These are phyloP conservation scores for Asobara japonica DNA, from an alignment of 1,140 invertebrate genomes.

Conservation along the genomic window DNA sequence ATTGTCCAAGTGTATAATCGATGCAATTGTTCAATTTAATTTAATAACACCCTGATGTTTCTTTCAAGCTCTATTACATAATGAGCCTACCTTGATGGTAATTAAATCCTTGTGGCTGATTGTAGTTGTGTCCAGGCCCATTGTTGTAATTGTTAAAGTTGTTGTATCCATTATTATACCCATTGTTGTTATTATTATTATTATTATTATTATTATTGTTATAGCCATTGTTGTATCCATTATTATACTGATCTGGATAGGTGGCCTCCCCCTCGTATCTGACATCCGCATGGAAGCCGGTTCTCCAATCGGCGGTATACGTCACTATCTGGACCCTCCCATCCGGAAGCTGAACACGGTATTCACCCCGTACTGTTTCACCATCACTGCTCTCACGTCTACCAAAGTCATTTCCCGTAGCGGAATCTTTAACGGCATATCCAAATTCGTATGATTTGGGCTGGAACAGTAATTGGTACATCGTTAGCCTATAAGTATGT, in stretches of 20 bases:
- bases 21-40: no score
- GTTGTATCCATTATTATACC: slow-evolving; percentile 50
- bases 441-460: slow-evolving; percentile 83
- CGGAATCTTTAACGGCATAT: slow-evolving; percentile 80
- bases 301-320: slow-evolving; percentile 82
- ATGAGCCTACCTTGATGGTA: slow-evolving; percentile 19
- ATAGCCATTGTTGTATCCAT: slow-evolving; percentile 46
- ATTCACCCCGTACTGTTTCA: slow-evolving; percentile 76
- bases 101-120: slow-evolving; percentile 12
- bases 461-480: slow-evolving; percentile 61
- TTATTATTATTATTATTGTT: slow-evolving; percentile 33
- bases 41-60: no score
- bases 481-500: neutral
- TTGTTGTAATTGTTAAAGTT: slow-evolving; percentile 40
- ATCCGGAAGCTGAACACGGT: slow-evolving; percentile 78
- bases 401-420: slow-evolving; percentile 78
- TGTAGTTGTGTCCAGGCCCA: slow-evolving; percentile 21
- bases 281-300: slow-evolving; percentile 83
- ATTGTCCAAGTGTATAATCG: no score
- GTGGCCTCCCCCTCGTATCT: slow-evolving; percentile 78
- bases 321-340: slow-evolving; percentile 78
- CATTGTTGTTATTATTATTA: slow-evolving; percentile 34
- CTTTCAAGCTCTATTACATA: no score
- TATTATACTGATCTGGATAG: slow-evolving; percentile 70
- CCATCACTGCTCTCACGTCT: slow-evolving; percentile 78